Percentiles rank a stretch among this genome's conserved stretches.
These are phyloP conservation scores for Otolemur crassicaudatus DNA, from an alignment of 2,797 vertebrate genomes.

Conservation along the genomic window DNA sequence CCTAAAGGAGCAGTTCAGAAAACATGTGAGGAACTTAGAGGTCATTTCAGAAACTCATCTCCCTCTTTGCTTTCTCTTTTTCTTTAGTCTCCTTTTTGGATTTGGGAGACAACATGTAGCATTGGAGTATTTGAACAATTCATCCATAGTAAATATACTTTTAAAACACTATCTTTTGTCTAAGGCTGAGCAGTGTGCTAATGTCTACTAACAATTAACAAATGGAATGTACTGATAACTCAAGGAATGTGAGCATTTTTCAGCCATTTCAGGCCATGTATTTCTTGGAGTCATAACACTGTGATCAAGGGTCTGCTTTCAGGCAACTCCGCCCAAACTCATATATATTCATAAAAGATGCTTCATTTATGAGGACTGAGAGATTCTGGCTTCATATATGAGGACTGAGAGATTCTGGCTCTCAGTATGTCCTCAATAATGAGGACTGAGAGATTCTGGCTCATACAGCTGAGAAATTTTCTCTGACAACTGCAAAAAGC, in stretches of 20 bases:
- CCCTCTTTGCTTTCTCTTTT: not conserved
- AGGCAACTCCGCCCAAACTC: not conserved
- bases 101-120: not conserved
- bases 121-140: not conserved
- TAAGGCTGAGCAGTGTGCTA: not conserved
- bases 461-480: not conserved
- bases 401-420: not conserved
- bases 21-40: not conserved
- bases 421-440: too few species aligned
- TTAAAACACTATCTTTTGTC: constrained; percentile 5
- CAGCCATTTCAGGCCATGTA: not conserved
- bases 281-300: not conserved
- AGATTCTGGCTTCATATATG: not conserved
- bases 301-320: not conserved
- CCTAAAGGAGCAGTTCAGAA: not conserved
- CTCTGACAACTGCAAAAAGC: not conserved
- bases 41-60: not conserved
- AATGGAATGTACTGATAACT: not conserved
- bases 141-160: not conserved
- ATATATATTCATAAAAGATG: not conserved
- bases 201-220: not conserved
- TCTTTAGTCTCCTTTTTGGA: not conserved
- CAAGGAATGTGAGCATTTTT: constrained; percentile 36
- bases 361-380: not conserved
- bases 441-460: not conserved